A percentile compares a stretch with the other conserved stretches of the same genome.
phyloP scores from a whole-genome alignment of 1,140 invertebrate species.

The Olivierus martensii region DNA sequence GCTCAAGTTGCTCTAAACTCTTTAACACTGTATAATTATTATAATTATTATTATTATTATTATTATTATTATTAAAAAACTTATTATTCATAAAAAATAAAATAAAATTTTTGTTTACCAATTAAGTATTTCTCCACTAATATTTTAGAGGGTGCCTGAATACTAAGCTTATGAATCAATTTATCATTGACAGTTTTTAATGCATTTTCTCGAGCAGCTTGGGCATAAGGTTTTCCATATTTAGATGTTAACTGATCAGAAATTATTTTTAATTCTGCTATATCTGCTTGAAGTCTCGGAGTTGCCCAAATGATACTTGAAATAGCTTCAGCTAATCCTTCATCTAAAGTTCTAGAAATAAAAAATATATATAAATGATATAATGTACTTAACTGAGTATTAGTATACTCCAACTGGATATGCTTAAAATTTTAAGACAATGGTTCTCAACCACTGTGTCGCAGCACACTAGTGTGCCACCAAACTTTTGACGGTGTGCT shows the following conservation, averaged over 20 bases:
- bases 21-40: too few relatives aligned
- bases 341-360: constrained; percentile 61
- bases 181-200: constrained; percentile 82
- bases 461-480: too few relatives aligned
- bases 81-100: too few relatives aligned
- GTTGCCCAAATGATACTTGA: constrained; percentile 94
- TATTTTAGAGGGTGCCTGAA: constrained; percentile 90
- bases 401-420: too few relatives aligned
- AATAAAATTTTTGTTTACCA: constrained; percentile 15
- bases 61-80: too few relatives aligned
- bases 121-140: constrained; percentile 90
- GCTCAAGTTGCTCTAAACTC: too few relatives aligned
- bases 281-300: constrained; percentile 45
- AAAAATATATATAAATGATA: too few relatives aligned
- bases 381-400: too few relatives aligned
- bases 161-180: constrained; percentile 86
- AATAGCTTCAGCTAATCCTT: constrained; percentile 88
- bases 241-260: constrained; percentile 77
- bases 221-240: constrained; percentile 87
- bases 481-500: too few relatives aligned
- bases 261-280: constrained; percentile 74
- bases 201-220: constrained; percentile 61
- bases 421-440: too few relatives aligned
- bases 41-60: too few relatives aligned
- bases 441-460: too few relatives aligned